These are phyloP conservation scores for Nematostella vectensis DNA, from an alignment of 92 coral and sea anemone species.

Conservation along the genomic window DNA sequence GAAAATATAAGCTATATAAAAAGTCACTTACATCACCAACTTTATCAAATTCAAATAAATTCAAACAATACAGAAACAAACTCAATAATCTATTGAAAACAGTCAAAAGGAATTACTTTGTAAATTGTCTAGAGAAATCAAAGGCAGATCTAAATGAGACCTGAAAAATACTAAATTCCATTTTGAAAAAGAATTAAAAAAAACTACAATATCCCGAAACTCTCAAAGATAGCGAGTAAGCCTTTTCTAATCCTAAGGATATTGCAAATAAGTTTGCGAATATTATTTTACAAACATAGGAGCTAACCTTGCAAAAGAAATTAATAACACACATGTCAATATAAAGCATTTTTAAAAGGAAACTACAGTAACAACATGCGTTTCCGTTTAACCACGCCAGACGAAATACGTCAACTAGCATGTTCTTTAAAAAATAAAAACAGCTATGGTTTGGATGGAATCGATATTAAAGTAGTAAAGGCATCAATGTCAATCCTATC, in stretches of 20 bases:
- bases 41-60: neutral
- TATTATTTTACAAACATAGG: neutral
- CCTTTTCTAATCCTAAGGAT: neutral
- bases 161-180: neutral
- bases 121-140: neutral
- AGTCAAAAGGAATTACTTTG: neutral
- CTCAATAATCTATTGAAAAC: neutral
- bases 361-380: neutral
- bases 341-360: neutral
- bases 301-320: slow-evolving; percentile 2
- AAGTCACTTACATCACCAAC: neutral
- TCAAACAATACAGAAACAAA: neutral
- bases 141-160: neutral
- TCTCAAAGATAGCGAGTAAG: neutral
- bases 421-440: slow-evolving; percentile 1
- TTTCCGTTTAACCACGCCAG: neutral
- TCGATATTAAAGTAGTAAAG: neutral
- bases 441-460: slow-evolving; percentile 8
- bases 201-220: neutral
- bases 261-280: slow-evolving; percentile 2
- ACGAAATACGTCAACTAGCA: neutral
- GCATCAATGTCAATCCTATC: neutral
- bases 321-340: neutral
- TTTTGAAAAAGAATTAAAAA: neutral
- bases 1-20: neutral